These are phyloP conservation scores for Macrophya annulata DNA, from an alignment of 2,888 invertebrate genomes.

Conservation along the genomic window DNA sequence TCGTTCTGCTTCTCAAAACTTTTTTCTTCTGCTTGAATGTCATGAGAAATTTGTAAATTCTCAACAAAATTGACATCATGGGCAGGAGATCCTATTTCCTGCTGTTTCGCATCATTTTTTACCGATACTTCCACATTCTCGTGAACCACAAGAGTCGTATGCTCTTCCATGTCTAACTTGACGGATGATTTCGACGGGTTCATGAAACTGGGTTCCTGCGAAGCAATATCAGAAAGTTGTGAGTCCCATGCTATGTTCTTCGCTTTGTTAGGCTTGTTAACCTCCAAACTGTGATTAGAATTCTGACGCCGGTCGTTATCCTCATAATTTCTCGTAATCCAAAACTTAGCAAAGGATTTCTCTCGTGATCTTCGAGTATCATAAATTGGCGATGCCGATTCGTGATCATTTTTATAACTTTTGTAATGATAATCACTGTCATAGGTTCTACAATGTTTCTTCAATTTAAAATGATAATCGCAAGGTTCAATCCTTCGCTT, in stretches of 20 bases:
- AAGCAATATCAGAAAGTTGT: constrained; percentile 34
- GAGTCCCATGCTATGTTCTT: constrained; percentile 24
- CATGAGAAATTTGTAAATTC: neutral
- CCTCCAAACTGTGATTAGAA: neutral
- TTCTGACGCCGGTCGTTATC: neutral
- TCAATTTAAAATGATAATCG: neutral
- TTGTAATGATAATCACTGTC: neutral
- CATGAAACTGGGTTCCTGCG: constrained; percentile 24
- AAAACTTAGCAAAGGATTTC: neutral
- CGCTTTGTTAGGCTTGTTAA: neutral
- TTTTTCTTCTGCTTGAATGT: neutral
- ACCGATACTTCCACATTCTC: neutral
- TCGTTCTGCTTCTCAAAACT: neutral
- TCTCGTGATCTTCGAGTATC: neutral
- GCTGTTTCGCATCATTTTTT: neutral
- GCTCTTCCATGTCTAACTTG: neutral
- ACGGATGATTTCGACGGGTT: neutral
- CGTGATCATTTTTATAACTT: neutral
- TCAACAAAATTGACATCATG: neutral
- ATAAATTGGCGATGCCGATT: neutral
- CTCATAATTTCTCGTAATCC: neutral
- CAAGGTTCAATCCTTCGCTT: neutral
- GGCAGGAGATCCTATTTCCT: neutral
- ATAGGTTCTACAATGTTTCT: neutral
- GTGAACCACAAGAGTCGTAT: neutral